These are phyloP conservation scores for Amphimedon queenslandica DNA, from an alignment of 37 sponge, comb jelly and placozoan genomes.

Conservation along the genomic window DNA sequence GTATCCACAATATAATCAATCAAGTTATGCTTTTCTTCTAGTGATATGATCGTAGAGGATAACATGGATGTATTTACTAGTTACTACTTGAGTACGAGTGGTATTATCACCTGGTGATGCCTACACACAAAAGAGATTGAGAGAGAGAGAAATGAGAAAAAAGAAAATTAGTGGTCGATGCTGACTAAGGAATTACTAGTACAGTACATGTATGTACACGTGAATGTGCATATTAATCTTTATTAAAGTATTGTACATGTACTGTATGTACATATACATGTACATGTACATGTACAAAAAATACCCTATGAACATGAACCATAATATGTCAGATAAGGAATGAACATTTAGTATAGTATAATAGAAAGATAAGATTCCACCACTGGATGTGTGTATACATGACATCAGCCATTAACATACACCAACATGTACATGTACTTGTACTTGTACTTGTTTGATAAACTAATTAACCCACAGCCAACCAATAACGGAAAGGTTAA, in stretches of 20 bases:
- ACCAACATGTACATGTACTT: slow-evolving; percentile 4
- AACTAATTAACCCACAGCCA: background rate
- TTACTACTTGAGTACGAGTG: slow-evolving; percentile 54
- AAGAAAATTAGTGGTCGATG: too few species aligned
- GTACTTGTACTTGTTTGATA: background rate
- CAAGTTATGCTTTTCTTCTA: slow-evolving; percentile 75
- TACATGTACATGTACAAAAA: slow-evolving; percentile 15
- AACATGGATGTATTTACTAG: slow-evolving; percentile 74
- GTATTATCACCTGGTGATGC: slow-evolving; percentile 89
- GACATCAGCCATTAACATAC: background rate
- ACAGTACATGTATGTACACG: background rate
- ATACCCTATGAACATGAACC: too few species aligned
- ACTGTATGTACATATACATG: slow-evolving; percentile 1
- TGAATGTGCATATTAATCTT: background rate
- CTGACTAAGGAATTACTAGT: background rate
- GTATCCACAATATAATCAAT: too few species aligned
- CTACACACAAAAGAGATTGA: slow-evolving; percentile 7
- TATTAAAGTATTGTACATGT: too few species aligned
- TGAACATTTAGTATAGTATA: too few species aligned
- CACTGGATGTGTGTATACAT: too few species aligned
- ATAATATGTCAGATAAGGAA: too few species aligned
- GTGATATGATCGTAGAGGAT: slow-evolving; percentile 92
- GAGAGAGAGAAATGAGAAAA: background rate
- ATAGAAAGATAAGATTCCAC: too few species aligned
- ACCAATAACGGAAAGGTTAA: too few species aligned